phyloP scores from a whole-genome alignment of 2,113 vertebrate species.

The Furnarius figulus region DNA sequence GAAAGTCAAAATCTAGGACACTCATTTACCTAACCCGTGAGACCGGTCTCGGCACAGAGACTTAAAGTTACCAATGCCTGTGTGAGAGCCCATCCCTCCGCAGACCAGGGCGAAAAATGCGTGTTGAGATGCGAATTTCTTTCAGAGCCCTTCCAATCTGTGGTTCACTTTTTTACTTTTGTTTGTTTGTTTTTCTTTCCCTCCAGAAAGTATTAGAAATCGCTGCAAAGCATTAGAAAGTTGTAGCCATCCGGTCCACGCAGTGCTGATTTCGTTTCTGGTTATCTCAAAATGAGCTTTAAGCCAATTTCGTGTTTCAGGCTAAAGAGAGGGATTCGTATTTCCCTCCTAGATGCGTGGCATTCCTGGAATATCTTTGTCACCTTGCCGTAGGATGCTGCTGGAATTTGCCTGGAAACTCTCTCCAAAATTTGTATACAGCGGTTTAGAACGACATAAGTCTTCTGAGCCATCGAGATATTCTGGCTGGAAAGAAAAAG shows the following conservation, averaged over 20 bases:
- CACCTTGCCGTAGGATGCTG: neutral
- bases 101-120: neutral
- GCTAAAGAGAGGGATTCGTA: constrained; percentile 25
- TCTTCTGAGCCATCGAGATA: neutral
- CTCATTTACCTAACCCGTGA: neutral
- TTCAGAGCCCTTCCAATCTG: neutral
- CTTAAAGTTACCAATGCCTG: neutral
- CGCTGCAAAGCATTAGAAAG: neutral
- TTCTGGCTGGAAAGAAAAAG: neutral
- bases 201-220: neutral
- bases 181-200: neutral
- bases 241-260: neutral
- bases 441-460: neutral
- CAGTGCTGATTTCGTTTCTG: constrained; percentile 24
- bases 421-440: neutral
- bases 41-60: neutral
- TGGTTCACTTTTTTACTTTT: neutral
- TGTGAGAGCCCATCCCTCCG: neutral
- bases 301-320: constrained; percentile 54
- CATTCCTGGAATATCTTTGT: constrained; percentile 30
- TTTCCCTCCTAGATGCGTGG: constrained; percentile 39
- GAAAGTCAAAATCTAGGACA: neutral
- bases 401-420: constrained; percentile 5
- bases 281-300: constrained; percentile 50
- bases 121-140: neutral